phyloP scores from a whole-genome alignment of 2,888 invertebrate species.

The Coelinius sp. region DNA sequence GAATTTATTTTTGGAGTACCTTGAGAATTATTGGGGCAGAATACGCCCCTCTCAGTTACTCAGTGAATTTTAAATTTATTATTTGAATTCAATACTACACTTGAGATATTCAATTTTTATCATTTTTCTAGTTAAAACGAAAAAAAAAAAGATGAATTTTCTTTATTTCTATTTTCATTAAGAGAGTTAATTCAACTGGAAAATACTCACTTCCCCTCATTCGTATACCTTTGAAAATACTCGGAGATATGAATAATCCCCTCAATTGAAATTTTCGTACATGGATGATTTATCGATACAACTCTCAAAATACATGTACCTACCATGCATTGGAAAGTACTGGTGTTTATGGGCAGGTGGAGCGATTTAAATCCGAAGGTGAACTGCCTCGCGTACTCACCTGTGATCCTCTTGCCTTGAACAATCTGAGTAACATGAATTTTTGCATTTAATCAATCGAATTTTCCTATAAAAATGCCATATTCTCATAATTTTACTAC shows the following conservation, averaged over 20 bases:
- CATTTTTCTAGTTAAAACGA: not conserved
- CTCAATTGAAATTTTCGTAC: not conserved
- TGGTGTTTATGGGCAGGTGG: conserved; percentile 34
- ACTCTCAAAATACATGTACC: conserved; percentile 13
- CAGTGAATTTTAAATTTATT: not conserved
- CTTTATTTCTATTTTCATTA: not conserved
- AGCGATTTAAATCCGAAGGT: conserved; percentile 46
- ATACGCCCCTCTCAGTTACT: not conserved
- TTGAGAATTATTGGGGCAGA: not conserved
- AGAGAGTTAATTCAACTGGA: not conserved
- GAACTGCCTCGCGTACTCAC: conserved; percentile 47
- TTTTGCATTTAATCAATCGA: not conserved
- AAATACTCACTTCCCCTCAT: not conserved
- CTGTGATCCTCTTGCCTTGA: conserved; percentile 36
- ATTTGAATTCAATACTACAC: not conserved
- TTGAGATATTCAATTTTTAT: not conserved
- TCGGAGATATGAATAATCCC: not conserved
- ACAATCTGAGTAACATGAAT: not conserved
- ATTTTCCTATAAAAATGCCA: not conserved
- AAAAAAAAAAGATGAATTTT: not conserved
- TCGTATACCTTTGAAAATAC: not conserved
- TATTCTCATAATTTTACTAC: not conserved
- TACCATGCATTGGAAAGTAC: conserved; percentile 34
- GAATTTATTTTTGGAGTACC: not conserved
- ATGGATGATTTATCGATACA: conserved; percentile 26